phyloP scores from a whole-genome alignment of 2,888 invertebrate species.

The Anagyrus pseudococci region DNA sequence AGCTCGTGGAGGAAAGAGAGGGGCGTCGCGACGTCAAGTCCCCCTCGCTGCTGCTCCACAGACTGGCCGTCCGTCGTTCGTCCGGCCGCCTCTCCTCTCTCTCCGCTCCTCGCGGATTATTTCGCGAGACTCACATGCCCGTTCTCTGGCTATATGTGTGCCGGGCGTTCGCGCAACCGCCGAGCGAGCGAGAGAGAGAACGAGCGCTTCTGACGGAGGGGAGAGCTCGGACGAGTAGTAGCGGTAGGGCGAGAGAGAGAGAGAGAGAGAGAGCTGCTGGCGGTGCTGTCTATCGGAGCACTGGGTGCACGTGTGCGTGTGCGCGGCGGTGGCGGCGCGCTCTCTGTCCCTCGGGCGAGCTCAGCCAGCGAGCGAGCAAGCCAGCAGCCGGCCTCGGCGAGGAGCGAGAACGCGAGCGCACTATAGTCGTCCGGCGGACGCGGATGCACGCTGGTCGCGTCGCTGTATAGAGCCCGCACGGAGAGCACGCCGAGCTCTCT shows the following conservation, averaged over 20 bases:
- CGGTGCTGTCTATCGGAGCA: background rate
- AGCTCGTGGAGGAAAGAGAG: too few species aligned
- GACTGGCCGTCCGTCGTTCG: too few species aligned
- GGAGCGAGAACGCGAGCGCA: constrained; percentile 34
- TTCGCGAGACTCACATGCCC: constrained; percentile 35
- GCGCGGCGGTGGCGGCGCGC: constrained; percentile 36
- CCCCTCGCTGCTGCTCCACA: background rate
- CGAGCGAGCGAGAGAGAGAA: constrained; percentile 13
- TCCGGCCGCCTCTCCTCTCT: too few species aligned
- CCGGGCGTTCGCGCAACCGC: background rate
- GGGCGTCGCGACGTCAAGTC: constrained; percentile 45
- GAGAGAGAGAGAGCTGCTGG: background rate
- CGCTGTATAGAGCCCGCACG: too few species aligned
- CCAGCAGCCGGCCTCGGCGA: constrained; percentile 38
- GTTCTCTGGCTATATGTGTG: too few species aligned
- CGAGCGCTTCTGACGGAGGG: background rate
- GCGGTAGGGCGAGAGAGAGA: constrained; percentile 5
- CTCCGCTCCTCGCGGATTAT: constrained; percentile 26
- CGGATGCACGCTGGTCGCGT: constrained; percentile 37
- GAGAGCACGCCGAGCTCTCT: too few species aligned
- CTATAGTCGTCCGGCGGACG: constrained; percentile 40
- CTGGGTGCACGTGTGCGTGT: constrained; percentile 28
- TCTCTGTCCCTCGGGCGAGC: constrained; percentile 8
- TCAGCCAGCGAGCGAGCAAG: too few species aligned
- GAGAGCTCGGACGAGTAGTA: background rate